A percentile compares a stretch with the other conserved stretches of the same genome.
Evolutionary conservation across 2,888 invertebrate genomes (phyloP).

Genomic region (Rambutsinella grinnellia): DNA sequence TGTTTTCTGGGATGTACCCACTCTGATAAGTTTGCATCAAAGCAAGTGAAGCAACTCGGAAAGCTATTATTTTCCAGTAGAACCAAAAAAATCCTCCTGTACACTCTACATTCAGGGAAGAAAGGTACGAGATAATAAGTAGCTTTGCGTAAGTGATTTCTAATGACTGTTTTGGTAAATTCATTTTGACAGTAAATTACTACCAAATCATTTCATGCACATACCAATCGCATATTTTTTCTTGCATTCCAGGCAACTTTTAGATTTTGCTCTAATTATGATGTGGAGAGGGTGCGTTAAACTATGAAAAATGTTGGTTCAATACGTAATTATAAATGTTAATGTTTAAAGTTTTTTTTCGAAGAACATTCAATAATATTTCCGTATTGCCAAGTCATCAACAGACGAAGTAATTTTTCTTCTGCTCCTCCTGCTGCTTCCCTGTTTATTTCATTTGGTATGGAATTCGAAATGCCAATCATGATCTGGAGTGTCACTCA

Average conservation of each 20-base stretch:
- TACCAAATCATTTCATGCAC: constrained; percentile 14
- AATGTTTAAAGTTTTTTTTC: no score
- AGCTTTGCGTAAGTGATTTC: constrained; percentile 50
- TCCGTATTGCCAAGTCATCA: constrained; percentile 1
- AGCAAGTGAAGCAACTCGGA: neutral
- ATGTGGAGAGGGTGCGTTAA: no score
- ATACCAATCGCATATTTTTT: constrained; percentile 11
- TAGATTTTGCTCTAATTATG: no score
- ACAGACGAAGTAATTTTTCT: no score
- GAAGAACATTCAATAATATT: no score
- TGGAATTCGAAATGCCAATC: constrained; percentile 66
- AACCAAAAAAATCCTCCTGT: constrained; percentile 15
- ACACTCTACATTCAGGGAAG: neutral
- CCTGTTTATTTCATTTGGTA: constrained; percentile 57
- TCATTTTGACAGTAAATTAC: constrained; percentile 44
- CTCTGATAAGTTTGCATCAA: neutral
- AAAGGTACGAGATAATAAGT: constrained; percentile 34
- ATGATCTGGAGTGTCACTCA: constrained; percentile 59
- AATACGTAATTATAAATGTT: no score
- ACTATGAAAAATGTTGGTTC: no score
- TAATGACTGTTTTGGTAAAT: constrained; percentile 52
- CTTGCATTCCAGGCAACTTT: neutral
- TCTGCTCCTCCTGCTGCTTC: constrained; percentile 24
- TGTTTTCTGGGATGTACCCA: neutral
- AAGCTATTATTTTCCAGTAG: constrained; percentile 52